Conservation (phyloP, 2,888 invertebrate species). For the Clepsis dumicolana region DNA sequence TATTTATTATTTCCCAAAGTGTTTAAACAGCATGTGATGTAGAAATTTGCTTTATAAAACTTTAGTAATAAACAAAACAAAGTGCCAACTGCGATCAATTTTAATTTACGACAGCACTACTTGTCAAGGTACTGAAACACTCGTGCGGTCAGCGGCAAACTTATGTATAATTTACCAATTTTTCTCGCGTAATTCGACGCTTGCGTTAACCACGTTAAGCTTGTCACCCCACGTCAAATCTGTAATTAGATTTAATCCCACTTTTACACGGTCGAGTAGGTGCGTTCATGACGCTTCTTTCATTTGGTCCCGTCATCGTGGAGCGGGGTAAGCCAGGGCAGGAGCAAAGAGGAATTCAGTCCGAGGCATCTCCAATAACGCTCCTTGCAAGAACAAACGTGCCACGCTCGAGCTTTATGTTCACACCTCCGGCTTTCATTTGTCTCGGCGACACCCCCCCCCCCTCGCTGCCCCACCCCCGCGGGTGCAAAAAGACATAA, state of each 20-base stretch:
- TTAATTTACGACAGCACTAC: not conserved
- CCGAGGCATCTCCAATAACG: conserved; percentile 56
- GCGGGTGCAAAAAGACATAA: conserved; percentile 48
- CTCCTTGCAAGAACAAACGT: conserved; percentile 58
- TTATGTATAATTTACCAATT: conserved; percentile 4
- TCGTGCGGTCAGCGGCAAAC: conserved; percentile 1
- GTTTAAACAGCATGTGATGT: not conserved
- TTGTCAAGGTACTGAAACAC: not conserved
- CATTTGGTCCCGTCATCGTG: conserved; percentile 2
- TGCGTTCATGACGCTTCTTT: conserved; percentile 6
- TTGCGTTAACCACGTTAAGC: conserved; percentile 7
- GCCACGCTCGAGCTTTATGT: conserved; percentile 42
- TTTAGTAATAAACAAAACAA: not conserved
- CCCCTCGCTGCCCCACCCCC: conserved; percentile 24
- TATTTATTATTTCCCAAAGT: not conserved
- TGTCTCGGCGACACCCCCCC: conserved; percentile 41
- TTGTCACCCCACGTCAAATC: conserved; percentile 25
- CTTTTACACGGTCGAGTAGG: conserved; percentile 10
- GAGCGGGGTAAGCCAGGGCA: not conserved
- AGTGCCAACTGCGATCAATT: not conserved
- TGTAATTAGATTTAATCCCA: conserved; percentile 24
- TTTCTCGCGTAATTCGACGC: not conserved
- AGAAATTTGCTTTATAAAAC: not conserved
- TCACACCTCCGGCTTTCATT: conserved; percentile 54
- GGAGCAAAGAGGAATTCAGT: conserved; percentile 45